Evolutionary conservation across 2,113 vertebrate species (phyloP).

Genomic region (Microcebus lehilahytsara): DNA sequence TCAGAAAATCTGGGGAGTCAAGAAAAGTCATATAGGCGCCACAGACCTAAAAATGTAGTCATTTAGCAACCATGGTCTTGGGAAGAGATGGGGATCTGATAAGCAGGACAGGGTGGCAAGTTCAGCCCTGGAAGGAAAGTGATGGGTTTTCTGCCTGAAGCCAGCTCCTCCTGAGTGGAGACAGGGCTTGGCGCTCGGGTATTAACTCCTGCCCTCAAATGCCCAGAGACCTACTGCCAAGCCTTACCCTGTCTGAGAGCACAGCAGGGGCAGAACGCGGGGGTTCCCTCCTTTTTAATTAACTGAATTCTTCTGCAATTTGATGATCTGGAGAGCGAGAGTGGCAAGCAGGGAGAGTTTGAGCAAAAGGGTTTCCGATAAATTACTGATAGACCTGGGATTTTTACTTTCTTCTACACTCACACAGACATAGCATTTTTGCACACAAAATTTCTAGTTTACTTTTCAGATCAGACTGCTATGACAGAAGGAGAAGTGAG

Average conservation of each 20-base stretch:
- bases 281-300: background rate
- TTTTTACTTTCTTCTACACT: background rate
- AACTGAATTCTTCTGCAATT: background rate
- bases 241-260: background rate
- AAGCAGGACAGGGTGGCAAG: background rate
- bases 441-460: background rate
- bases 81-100: background rate
- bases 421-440: background rate
- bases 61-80: no score
- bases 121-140: background rate
- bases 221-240: background rate
- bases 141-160: rapidly evolving
- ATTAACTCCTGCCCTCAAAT: background rate
- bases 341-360: no score
- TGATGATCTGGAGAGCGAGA: background rate
- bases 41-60: background rate
- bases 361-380: background rate
- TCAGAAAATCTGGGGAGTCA: background rate
- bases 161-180: background rate
- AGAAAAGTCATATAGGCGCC: background rate
- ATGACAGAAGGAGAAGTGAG: background rate
- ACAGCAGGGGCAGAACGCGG: background rate
- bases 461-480: background rate
- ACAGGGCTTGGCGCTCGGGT: background rate
- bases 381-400: no score